These are phyloP conservation scores for Tetranychus piercei DNA, from an alignment of 2,888 invertebrate genomes.

Conservation along the genomic window DNA sequence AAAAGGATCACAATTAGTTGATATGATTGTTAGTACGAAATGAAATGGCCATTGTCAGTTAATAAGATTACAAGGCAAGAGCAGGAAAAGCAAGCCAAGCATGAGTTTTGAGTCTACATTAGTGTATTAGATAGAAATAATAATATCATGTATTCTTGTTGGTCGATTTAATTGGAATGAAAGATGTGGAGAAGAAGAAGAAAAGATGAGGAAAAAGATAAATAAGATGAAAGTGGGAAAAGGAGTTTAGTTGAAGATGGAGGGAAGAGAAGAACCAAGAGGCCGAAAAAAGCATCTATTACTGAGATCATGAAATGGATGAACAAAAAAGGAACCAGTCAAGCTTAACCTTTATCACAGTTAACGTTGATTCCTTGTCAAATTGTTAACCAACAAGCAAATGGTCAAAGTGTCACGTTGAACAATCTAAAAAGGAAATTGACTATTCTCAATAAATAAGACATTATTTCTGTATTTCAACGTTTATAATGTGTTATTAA, in stretches of 20 bases:
- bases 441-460: background rate
- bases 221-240: background rate
- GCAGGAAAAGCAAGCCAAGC: background rate
- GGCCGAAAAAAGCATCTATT: no score
- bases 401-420: background rate
- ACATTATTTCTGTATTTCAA: background rate
- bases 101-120: background rate
- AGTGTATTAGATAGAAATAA: background rate
- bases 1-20: background rate
- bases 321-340: background rate
- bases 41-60: background rate
- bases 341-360: background rate
- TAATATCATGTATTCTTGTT: background rate
- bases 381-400: background rate
- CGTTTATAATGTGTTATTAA: background rate
- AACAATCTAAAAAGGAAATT: background rate
- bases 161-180: background rate
- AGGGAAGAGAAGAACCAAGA: no score
- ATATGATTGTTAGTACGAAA: background rate
- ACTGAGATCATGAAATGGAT: background rate
- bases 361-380: background rate
- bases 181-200: background rate
- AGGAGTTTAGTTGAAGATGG: no score
- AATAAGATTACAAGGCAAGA: background rate
- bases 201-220: background rate